Evolutionary conservation across 2,888 invertebrate genomes (phyloP), one percentile per base, ranked within the genome.

Genomic region (Tetramorium bicarinatum): DNA sequence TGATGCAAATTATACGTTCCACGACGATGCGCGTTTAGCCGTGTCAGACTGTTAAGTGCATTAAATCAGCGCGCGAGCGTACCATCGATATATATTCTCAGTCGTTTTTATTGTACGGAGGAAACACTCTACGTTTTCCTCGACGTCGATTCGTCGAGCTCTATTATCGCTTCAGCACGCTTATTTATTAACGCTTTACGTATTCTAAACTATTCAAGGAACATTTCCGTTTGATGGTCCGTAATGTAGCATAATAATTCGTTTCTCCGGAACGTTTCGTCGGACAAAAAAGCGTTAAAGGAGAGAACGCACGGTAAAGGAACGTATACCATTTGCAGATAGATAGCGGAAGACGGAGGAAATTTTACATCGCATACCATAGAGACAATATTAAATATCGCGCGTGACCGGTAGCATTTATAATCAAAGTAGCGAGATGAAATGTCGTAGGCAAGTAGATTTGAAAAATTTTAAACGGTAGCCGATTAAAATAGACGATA

Each of bases 361-460:
- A 87, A 7, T 72, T 87, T 88, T 85, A 86, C 84, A 90, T 90
- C 85, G 83, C 91, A 86, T 89, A 90, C 89, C 79, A 91, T 90
- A 91, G 92, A 88, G 91, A 91, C 91, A 91, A 92, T 91, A 91
- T 88, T 85, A 88, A 84, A 67, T 44, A 41, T 85, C 64, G 61
- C 87, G 87, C 83, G 86, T 87, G 82, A 85, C 76, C 47, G 69
- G 84, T 91, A 92, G 91, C 89, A 85, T 91, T 92, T 91, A 90
- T 92, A 92, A 92, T 91, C 91, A 90, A 91, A 92, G 91, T 92
- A 92, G 91, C 69, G 69, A 52, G 88, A 85, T 41, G 82, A 59
- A 85, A 74, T 80, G 77, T 49, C 56, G 74, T 90, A 90, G 85
- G 77, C 80, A 82, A 83, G 76, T 90, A 90, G 85, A 88, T 21